phyloP scores from a whole-genome alignment of 1,140 invertebrate genomes.

The Drosophila kurseongensis region DNA sequence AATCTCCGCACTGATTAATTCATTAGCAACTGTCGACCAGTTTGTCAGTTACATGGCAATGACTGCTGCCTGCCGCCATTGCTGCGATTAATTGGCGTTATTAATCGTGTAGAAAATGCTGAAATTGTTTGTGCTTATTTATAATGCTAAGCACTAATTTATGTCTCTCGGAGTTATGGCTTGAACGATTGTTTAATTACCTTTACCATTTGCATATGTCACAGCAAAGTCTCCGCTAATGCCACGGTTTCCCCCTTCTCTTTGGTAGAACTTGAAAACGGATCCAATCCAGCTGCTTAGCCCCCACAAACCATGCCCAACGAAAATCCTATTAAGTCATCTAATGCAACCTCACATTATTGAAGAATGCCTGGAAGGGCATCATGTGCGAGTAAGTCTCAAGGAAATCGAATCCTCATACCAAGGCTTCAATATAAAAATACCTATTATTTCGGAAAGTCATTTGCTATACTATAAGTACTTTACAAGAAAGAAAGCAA shows the following conservation, averaged over 20 bases:
- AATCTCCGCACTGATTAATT: slow-evolving; percentile 66
- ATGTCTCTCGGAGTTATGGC: slow-evolving; percentile 40
- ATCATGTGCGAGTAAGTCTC: slow-evolving; percentile 13
- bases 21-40: slow-evolving; percentile 74
- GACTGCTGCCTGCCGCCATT: slow-evolving; percentile 18
- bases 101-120: slow-evolving; percentile 73
- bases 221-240: slow-evolving; percentile 35
- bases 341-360: slow-evolving; percentile 41
- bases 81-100: slow-evolving; percentile 52
- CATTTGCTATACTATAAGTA: too few species aligned
- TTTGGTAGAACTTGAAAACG: slow-evolving; percentile 20
- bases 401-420: not conserved
- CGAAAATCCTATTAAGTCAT: slow-evolving; percentile 63
- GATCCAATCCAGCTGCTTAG: slow-evolving; percentile 22
- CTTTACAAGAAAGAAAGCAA: not conserved
- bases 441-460: not conserved
- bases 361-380: slow-evolving; percentile 19
- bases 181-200: slow-evolving; percentile 70
- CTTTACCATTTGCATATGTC: slow-evolving; percentile 71
- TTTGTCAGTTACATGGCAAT: slow-evolving; percentile 65
- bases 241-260: not conserved
- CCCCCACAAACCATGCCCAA: slow-evolving; percentile 10
- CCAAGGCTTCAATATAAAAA: not conserved
- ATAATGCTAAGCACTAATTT: slow-evolving; percentile 63
- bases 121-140: slow-evolving; percentile 52